Conservation (phyloP, 2,797 vertebrate species). For the Strix occidentalis region DNA sequence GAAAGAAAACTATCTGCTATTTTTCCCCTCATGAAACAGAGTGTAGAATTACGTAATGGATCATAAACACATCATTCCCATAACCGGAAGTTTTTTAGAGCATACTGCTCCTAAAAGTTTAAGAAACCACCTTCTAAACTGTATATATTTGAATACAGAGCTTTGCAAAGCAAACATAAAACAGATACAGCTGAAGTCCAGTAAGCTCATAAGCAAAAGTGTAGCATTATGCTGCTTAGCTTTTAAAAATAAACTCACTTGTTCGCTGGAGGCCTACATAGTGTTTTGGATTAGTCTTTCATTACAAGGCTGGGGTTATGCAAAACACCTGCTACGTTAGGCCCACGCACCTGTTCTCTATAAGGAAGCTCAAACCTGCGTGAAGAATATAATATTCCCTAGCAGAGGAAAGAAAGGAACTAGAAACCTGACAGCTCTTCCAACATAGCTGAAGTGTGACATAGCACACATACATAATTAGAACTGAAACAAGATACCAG, state of each 20-base stretch:
- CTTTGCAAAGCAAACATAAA: neutral
- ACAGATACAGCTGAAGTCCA: neutral
- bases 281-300: neutral
- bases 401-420: neutral
- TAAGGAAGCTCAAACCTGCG: neutral
- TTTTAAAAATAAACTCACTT: neutral
- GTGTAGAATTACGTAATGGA: neutral
- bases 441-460: rapidly evolving
- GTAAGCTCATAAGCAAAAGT: neutral
- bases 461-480: rapidly evolving
- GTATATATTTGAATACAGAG: neutral
- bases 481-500: neutral
- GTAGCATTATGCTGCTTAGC: neutral
- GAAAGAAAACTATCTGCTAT: neutral
- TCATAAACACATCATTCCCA: neutral
- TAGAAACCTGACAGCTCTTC: neutral
- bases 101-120: neutral
- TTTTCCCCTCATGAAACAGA: neutral
- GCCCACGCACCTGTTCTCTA: neutral
- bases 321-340: neutral
- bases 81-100: neutral
- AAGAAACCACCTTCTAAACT: neutral
- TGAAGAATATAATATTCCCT: neutral
- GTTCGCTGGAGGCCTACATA: neutral
- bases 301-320: neutral